Evolutionary conservation across 1,140 invertebrate genomes (phyloP), one percentile per base, ranked within the genome.

Genomic region (Ceratosolen solmsi): DNA sequence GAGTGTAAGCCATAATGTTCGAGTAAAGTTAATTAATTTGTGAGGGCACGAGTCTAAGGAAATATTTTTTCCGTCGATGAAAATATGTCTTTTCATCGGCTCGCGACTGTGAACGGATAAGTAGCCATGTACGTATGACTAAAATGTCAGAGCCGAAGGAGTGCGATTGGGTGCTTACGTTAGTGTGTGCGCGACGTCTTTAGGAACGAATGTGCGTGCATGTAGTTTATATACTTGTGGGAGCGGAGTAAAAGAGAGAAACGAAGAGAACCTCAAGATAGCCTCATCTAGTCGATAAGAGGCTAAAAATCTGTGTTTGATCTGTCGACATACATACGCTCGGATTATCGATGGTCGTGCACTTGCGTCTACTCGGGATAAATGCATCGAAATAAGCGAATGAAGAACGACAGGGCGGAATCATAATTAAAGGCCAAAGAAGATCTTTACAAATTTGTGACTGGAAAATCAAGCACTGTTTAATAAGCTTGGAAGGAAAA

Each of bases 111-210:
- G 63, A 38, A 11, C 30, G 36, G 38, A 38, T 22, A n/a, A 27
- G 17, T 49, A 49, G 0, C 13, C 22, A 41, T 30, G 41, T 27
- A 30, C 27, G 41, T 71, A 30, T 71, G 2, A 20, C n/a, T 49
- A 1, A 71, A 71, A 41, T 71, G 70, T 71, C 70, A 71, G 38
- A 71, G 70, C 70, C 11, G 70, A 71, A 20, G 41, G 20, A 71
- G 36, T 25, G 20, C 2, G 63, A 11, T n/a, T 68, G 63, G 33
- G 63, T 38, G 22, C 33, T 9, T 38, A 9, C 70, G n/a, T 49
- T n/a, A 1, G 70, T 15, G 41, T 25, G 70, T 9, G 68, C n/a
- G 38, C n/a, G 38, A 54, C 11, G 11, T 20, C 51, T 15, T 11
- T 22, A 11, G 38, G 68, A n/a, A 27, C 20, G 38, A 7, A 9